phyloP scores from a whole-genome alignment of 2,888 invertebrate genomes.

The Altica lythri region DNA sequence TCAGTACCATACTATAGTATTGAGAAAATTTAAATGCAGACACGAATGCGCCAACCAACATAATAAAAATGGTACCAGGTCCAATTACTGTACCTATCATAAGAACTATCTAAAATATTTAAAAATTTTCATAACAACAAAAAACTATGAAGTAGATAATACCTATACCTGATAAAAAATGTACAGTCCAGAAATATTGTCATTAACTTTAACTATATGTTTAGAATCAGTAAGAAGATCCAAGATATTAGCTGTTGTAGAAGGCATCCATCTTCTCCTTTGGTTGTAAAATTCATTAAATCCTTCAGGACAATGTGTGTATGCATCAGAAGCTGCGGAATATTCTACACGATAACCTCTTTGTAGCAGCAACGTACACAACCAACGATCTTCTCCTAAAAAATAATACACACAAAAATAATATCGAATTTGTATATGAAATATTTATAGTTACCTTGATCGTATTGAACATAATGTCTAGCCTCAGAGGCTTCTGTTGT shows the following conservation, averaged over 20 bases:
- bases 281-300: conserved; percentile 95
- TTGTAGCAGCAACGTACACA: conserved; percentile 89
- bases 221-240: conserved; percentile 82
- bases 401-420: not conserved
- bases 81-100: conserved; percentile 79
- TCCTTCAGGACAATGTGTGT: conserved; percentile 91
- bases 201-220: conserved; percentile 80
- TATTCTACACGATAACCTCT: conserved; percentile 92
- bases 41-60: conserved; percentile 82
- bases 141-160: not conserved
- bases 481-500: conserved; percentile 79
- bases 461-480: conserved; percentile 86
- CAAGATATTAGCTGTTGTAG: conserved; percentile 93
- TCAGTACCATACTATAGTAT: conserved; percentile 67
- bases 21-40: conserved; percentile 77
- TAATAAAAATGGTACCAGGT: conserved; percentile 81
- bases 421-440: not conserved
- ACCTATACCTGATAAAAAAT: conserved; percentile 69
- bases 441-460: conserved; percentile 78
- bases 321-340: conserved; percentile 93
- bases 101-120: conserved; percentile 66
- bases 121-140: not conserved
- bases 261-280: conserved; percentile 93
- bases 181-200: conserved; percentile 84
- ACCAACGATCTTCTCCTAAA: conserved; percentile 91